A percentile compares a stretch with the other conserved stretches of the same genome.
These are phyloP conservation scores for Brachionus angularis DNA, from an alignment of 1,140 invertebrate genomes.

Conservation along the genomic window DNA sequence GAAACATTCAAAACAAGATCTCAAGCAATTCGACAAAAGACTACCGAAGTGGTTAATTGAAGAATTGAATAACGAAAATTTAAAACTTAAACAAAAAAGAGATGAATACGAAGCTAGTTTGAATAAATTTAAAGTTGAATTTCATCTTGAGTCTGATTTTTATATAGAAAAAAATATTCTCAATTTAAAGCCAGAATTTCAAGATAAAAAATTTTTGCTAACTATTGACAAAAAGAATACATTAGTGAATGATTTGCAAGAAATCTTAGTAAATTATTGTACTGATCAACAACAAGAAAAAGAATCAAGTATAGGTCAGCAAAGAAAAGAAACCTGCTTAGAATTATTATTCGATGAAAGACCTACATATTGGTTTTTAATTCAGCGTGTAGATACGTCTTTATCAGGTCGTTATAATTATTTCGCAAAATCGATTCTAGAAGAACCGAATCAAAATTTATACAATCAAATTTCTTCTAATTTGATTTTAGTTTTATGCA, in stretches of 20 bases:
- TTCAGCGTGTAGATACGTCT: neutral
- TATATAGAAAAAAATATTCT: slow-evolving; percentile 12
- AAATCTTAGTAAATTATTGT: neutral
- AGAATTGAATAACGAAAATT: slow-evolving; percentile 48
- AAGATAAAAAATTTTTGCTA: neutral
- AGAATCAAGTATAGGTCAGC: neutral
- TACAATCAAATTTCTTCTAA: slow-evolving; percentile 12
- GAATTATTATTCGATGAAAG: slow-evolving; percentile 28
- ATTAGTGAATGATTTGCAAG: neutral
- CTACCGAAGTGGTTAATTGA: neutral
- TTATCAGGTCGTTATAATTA: neutral
- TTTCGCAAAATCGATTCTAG: neutral
- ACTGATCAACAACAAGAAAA: neutral
- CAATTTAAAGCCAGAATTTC: neutral
- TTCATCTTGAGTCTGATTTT: slow-evolving; percentile 15
- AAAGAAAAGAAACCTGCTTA: slow-evolving; percentile 9
- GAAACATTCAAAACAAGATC: slow-evolving; percentile 46
- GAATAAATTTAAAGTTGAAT: slow-evolving; percentile 21
- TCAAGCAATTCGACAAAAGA: neutral
- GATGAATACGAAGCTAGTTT: slow-evolving; percentile 43
- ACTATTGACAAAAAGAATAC: neutral
- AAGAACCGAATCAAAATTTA: neutral
- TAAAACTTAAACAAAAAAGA: slow-evolving; percentile 48
- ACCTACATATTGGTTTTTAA: neutral
- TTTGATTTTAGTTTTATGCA: neutral